Percentiles rank a stretch among this genome's conserved stretches.
phyloP scores from a whole-genome alignment of 2,113 vertebrate genomes.

The Potamarius usumacintae region DNA sequence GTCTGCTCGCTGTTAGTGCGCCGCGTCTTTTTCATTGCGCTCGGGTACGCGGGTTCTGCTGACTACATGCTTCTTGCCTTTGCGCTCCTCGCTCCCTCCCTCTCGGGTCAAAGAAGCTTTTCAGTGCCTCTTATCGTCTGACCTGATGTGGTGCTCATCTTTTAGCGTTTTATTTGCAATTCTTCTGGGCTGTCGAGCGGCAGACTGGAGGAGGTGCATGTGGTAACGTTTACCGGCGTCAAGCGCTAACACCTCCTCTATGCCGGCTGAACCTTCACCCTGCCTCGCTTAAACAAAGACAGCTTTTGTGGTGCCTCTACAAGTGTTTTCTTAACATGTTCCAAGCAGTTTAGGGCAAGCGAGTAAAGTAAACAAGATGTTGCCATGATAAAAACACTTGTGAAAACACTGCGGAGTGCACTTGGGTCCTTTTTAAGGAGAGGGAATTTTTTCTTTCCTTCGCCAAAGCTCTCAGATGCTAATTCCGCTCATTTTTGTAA shows the following conservation, averaged over 20 bases:
- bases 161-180: conserved; percentile 66
- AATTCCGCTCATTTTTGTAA: conserved; percentile 75
- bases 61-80: conserved; percentile 57
- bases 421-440: conserved; percentile 74
- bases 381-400: conserved; percentile 99
- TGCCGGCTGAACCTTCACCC: conserved; percentile 80
- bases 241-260: conserved; percentile 93
- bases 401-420: conserved; percentile 94
- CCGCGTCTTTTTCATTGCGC: conserved; percentile 61
- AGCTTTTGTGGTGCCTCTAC: conserved; percentile 91
- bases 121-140: conserved; percentile 76
- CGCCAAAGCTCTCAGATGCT: conserved; percentile 62
- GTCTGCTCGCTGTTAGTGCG: conserved; percentile 71
- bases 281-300: conserved; percentile 90
- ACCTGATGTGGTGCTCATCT: conserved; percentile 77
- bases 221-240: conserved; percentile 97
- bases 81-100: conserved; percentile 23
- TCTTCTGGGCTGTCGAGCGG: conserved; percentile 53
- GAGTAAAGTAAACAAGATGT: conserved; percentile 99
- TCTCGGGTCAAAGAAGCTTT: conserved; percentile 46
- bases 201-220: conserved; percentile 73
- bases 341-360: conserved; percentile 98
- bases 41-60: conserved; percentile 63
- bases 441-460: conserved; percentile 51
- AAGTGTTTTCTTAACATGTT: conserved; percentile 99